Conservation (phyloP, 2,888 invertebrate genomes). For the Cantharis lateralis region DNA sequence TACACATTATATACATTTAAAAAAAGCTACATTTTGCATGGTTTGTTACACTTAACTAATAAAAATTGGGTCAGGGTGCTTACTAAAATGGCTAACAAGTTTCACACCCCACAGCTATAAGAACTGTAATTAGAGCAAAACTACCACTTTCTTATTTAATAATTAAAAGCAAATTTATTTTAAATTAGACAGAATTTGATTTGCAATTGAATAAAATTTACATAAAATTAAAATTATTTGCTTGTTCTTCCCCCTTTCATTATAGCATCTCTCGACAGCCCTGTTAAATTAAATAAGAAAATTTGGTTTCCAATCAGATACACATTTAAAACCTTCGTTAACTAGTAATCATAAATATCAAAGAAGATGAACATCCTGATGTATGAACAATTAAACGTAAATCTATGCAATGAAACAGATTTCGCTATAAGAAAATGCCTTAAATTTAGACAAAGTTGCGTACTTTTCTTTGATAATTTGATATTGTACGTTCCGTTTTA, state of each 20-base stretch:
- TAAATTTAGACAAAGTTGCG: no score
- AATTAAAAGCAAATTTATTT: neutral
- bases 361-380: no score
- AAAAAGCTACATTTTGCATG: neutral
- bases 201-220: neutral
- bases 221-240: neutral
- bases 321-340: no score
- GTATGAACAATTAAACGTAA: no score
- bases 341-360: no score
- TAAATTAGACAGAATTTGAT: neutral
- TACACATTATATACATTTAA: conserved; percentile 2
- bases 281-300: neutral
- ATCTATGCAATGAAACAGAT: no score
- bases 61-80: neutral
- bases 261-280: neutral
- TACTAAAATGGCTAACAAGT: neutral
- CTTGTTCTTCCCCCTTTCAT: neutral
- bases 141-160: neutral
- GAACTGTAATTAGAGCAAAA: neutral
- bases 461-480: no score
- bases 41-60: neutral
- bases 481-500: no score
- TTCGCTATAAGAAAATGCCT: no score
- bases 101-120: neutral
- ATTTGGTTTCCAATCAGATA: neutral